A percentile compares a stretch with the other conserved stretches of the same genome.
Conservation (phyloP, 2,888 invertebrate species). For the Choreutis nemorana region DNA sequence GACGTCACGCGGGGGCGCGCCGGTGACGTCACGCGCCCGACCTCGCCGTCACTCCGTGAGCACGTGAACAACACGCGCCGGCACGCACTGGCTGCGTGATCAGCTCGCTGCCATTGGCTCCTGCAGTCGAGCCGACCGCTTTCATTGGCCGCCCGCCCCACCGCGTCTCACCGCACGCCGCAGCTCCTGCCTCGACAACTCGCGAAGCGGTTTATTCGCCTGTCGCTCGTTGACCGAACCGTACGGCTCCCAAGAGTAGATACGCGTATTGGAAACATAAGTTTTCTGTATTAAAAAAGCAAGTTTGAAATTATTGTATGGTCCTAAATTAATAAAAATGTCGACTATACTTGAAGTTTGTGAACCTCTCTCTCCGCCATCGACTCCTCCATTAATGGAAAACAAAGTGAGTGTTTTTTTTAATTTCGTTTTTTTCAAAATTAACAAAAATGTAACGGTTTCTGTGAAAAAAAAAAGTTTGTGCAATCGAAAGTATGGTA, state of each 20-base stretch:
- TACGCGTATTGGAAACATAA: constrained; percentile 35
- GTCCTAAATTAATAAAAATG: constrained; percentile 37
- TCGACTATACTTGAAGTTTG: constrained; percentile 55
- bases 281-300: constrained; percentile 58
- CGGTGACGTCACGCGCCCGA: constrained; percentile 67
- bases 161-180: constrained; percentile 71
- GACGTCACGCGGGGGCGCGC: constrained; percentile 63
- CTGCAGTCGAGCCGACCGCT: constrained; percentile 74
- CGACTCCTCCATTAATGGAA: constrained; percentile 74
- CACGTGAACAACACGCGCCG: constrained; percentile 85
- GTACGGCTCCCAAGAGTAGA: constrained; percentile 45
- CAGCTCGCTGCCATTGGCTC: constrained; percentile 66
- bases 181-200: constrained; percentile 53
- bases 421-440: constrained; percentile 11
- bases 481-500: constrained; percentile 48
- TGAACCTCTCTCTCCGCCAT: constrained; percentile 73
- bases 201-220: constrained; percentile 59
- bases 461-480: constrained; percentile 17
- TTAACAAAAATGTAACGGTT: constrained; percentile 8
- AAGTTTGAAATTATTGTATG: constrained; percentile 49
- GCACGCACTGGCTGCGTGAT: constrained; percentile 83
- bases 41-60: constrained; percentile 72
- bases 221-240: constrained; percentile 43
- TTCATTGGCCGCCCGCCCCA: constrained; percentile 68
- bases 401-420: constrained; percentile 53